phyloP scores from a whole-genome alignment of 1,140 invertebrate genomes.

The Gyrodactylus bullatarudis region DNA sequence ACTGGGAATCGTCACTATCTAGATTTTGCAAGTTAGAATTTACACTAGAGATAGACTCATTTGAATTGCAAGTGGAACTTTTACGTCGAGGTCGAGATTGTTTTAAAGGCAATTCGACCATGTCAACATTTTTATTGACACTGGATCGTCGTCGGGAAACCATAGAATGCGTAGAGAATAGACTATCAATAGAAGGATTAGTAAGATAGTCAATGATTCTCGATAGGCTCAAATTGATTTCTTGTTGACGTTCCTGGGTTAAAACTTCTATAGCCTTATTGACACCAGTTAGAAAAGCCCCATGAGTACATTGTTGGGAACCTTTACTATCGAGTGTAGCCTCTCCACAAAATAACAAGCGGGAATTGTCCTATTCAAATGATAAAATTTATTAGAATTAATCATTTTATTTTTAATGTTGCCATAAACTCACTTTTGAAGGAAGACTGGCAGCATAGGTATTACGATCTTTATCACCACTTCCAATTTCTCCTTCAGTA shows the following conservation, averaged over 20 bases:
- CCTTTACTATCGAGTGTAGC: constrained; percentile 3
- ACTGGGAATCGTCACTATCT: too few relatives aligned
- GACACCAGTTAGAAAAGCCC: constrained; percentile 2
- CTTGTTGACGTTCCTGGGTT: neutral
- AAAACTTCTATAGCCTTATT: neutral
- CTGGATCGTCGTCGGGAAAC: too few relatives aligned
- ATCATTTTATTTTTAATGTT: neutral
- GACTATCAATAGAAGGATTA: neutral
- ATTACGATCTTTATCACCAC: neutral
- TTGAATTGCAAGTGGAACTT: too few relatives aligned
- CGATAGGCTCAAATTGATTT: neutral
- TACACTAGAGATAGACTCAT: too few relatives aligned
- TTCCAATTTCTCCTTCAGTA: neutral
- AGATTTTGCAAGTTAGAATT: too few relatives aligned
- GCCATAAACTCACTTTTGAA: neutral
- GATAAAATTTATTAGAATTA: neutral
- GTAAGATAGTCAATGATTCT: constrained; percentile 2
- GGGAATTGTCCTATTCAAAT: neutral
- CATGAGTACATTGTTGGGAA: constrained; percentile 7
- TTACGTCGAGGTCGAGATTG: too few relatives aligned
- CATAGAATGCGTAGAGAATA: neutral
- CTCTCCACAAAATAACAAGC: constrained; percentile 4
- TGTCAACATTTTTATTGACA: too few relatives aligned
- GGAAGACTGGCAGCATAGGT: neutral
- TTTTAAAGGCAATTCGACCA: too few relatives aligned